A percentile compares a stretch with the other conserved stretches of the same genome.
Conservation (phyloP, 2,888 invertebrate genomes). For the Galerucella nymphaeae region DNA sequence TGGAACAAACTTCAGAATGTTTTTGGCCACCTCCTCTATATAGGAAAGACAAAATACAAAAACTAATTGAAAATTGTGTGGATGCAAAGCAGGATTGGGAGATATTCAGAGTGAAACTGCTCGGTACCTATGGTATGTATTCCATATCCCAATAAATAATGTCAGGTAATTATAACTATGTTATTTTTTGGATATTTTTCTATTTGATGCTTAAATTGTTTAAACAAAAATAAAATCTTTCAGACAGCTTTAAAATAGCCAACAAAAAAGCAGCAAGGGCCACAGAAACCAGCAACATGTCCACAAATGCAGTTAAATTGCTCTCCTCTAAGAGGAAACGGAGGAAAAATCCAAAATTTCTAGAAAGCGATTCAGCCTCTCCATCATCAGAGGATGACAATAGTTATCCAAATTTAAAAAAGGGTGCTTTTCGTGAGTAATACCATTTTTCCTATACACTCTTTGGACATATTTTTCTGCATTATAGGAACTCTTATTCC, state of each 20-base stretch:
- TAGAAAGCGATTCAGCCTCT: slow-evolving; percentile 13
- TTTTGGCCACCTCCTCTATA: slow-evolving; percentile 26
- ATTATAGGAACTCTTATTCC: neutral
- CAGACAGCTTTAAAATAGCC: slow-evolving; percentile 22
- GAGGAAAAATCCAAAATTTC: slow-evolving; percentile 18
- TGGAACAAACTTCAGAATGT: slow-evolving; percentile 23
- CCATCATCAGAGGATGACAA: slow-evolving; percentile 21
- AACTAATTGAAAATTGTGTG: slow-evolving; percentile 22
- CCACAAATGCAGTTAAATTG: slow-evolving; percentile 18
- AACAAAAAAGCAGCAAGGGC: slow-evolving; percentile 21
- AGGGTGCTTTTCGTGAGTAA: slow-evolving; percentile 15
- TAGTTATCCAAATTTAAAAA: slow-evolving; percentile 15
- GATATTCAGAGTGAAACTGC: slow-evolving; percentile 18
- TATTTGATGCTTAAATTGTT: slow-evolving; percentile 9
- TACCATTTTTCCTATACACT: slow-evolving; percentile 15
- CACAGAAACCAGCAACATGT: slow-evolving; percentile 16
- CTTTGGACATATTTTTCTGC: slow-evolving; percentile 13
- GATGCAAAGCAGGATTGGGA: slow-evolving; percentile 20
- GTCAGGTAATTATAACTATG: slow-evolving; percentile 16
- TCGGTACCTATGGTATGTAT: slow-evolving; percentile 19
- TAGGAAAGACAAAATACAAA: slow-evolving; percentile 19
- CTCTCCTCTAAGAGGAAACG: slow-evolving; percentile 12
- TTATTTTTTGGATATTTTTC: slow-evolving; percentile 13
- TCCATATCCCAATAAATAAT: slow-evolving; percentile 18
- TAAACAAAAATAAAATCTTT: slow-evolving; percentile 17